Percentiles rank a stretch among this genome's conserved stretches.
phyloP scores from a whole-genome alignment of 2,888 invertebrate genomes.

The Leptopilina myrica region DNA sequence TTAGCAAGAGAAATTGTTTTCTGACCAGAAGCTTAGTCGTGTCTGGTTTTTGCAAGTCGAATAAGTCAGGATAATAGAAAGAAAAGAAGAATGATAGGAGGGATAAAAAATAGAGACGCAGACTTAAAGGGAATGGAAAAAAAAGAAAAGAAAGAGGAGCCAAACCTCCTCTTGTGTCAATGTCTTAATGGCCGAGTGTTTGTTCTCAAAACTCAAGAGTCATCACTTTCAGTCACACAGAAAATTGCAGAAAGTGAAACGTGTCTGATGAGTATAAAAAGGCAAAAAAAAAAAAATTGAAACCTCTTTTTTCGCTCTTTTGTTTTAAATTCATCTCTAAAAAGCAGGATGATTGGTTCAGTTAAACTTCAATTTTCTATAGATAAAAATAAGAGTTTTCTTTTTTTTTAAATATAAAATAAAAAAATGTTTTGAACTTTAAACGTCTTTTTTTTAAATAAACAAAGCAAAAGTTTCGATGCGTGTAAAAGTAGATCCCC shows the following conservation, averaged over 20 bases:
- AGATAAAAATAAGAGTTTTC: no score
- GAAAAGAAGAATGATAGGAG: not conserved
- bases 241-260: slow-evolving; percentile 6
- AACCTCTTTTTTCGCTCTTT: not conserved
- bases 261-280: not conserved
- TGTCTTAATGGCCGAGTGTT: slow-evolving; percentile 29
- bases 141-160: not conserved
- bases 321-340: not conserved
- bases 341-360: not conserved
- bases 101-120: no score
- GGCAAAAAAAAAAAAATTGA: not conserved
- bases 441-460: no score
- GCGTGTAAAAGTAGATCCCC: no score
- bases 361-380: no score
- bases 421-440: no score
- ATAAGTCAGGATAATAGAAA: not conserved
- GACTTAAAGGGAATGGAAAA: no score
- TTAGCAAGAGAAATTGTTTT: slow-evolving; percentile 1
- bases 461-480: no score
- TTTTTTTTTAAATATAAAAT: no score
- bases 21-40: slow-evolving; percentile 3
- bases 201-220: slow-evolving; percentile 19
- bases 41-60: slow-evolving; percentile 22
- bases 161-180: slow-evolving; percentile 23
- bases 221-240: not conserved